Base-by-base conservation (phyloP, 2,888 invertebrate genomes). In the Synergus laeviventris region DNA sequence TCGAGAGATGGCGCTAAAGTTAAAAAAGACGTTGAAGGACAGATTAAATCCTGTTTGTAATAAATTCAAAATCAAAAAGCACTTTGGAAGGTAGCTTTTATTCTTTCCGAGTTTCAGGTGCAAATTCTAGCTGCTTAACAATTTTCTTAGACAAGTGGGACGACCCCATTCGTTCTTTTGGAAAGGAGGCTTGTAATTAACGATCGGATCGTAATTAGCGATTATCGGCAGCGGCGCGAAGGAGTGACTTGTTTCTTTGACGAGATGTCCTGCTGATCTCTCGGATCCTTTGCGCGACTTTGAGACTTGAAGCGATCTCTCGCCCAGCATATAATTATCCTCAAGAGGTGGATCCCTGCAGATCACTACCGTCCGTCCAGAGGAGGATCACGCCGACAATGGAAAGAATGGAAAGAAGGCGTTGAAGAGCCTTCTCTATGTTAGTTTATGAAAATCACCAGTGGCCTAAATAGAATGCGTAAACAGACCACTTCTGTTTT, bases 311-410 rank as follows among this genome's bases (percentile, higher is more conserved):
- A 77, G 79, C 78, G 77, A 76, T 78, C 77, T 75, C 74, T 79
- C 77, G 80, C 75, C 75, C 77, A 78, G 81, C 78, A 79, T 80
- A 79, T 80, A 81, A 81, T 81, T 80, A 81, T 81, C 79, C 78
- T 76, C 77, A 78, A 79, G 79, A 81, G 81, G 81, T 79, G 78
- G 81, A 79, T 78, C 79, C 75, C 78, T 73, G n/a, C 9, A 62
- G 62, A 62, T 62, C 38, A 80, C 81, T 81, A 81, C 81, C 76
- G 81, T 80, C 81, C 77, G 80, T 79, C 79, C 81, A 79, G 70
- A 61, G 79, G 80, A 82, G 79, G 79, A 76, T 73, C 74, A 21
- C 24, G 38, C 70, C 61, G 74, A 64, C 79, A 76, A 78, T 77
- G 78, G 76, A 79, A 77, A 70, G 79, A 79, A 74, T 24, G 42